Evolutionary conservation across 2,888 invertebrate genomes (phyloP), one percentile per base, ranked within the genome.

Genomic region (Scaptomyza tumidula): DNA sequence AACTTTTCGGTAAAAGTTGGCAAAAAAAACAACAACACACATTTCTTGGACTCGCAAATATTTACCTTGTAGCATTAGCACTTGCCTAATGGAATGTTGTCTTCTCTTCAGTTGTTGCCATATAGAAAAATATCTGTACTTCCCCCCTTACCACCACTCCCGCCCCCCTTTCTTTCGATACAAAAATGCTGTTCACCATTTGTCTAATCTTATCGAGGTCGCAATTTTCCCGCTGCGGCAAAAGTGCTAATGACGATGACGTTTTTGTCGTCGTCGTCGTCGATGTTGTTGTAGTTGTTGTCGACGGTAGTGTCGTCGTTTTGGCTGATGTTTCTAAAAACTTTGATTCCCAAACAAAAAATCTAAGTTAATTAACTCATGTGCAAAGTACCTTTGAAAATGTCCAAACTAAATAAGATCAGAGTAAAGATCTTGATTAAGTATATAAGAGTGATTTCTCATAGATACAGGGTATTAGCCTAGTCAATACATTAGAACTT

Each of bases 201-300:
- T 43, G 69, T 67, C 76, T 83, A 83, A 83, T 83, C 83, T 83
- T 86, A 83, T 83, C 83, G 81, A 86, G 83, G 80, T 79, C 83
- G 73, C 70, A 83, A 78, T 75, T 82, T 78, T 64, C 74, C 74
- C 65, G 72, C 64, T 82, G 82, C 82, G 86, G 65, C 60, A 80
- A 71, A 29, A 57, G 35, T 69, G 67, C 64, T 78, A 80, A 78
- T 79, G 81, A 72, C 81, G 67, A 79, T 79, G 83, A 78, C 78
- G 71, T 66, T 64, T 78, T 56, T 44, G 16, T 48, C 27, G 5
- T 29, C 24, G 24, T 29, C 45, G 62, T 54, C 4, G 16, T 61
- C 55, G 46, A 29, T 41, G 49, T 50, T 27, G 29, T n/a, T n/a
- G n/a, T n/a, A n/a, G n/a, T 67, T 44, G 19, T 48, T 53, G 60